A percentile compares a stretch with the other conserved stretches of the same genome.
These are phyloP conservation scores for Oostethus manadensis DNA, from an alignment of 2,113 vertebrate genomes.

Conservation along the genomic window DNA sequence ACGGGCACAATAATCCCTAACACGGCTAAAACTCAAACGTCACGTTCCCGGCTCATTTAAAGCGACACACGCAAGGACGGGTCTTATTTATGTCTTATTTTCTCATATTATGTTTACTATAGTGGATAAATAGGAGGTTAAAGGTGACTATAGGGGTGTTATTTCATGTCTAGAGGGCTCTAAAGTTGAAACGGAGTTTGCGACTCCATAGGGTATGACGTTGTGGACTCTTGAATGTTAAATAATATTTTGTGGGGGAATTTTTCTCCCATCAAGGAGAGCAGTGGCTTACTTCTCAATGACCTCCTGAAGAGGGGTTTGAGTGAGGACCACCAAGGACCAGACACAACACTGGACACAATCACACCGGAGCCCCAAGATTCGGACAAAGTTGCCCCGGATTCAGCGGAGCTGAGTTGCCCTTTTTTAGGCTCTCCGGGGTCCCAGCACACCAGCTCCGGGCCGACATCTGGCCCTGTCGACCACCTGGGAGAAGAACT, in stretches of 20 bases:
- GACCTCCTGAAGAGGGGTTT: conserved; percentile 59
- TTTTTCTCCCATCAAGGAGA: conserved; percentile 48
- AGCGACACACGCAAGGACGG: too few relatives aligned
- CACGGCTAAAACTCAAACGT: too few relatives aligned
- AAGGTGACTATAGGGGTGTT: too few relatives aligned
- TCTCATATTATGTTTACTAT: too few relatives aligned
- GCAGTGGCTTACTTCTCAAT: conserved; percentile 61
- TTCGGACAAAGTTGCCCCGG: conserved; percentile 44
- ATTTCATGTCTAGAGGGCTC: too few relatives aligned
- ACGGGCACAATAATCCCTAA: too few relatives aligned
- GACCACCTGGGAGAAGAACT: conserved; percentile 70
- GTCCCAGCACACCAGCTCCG: conserved; percentile 28
- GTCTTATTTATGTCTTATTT: too few relatives aligned
- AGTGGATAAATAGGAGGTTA: too few relatives aligned
- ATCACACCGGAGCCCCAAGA: conserved; percentile 52
- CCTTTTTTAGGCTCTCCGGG: conserved; percentile 41
- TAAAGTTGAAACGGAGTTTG: too few relatives aligned
- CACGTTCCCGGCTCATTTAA: too few relatives aligned
- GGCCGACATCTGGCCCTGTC: conserved; percentile 2
- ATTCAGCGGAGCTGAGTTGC: conserved; percentile 23
- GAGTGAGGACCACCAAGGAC: conserved; percentile 51
- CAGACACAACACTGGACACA: conserved; percentile 36
- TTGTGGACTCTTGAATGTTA: neutral
- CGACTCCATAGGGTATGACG: too few relatives aligned
- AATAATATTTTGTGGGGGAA: neutral